These are phyloP conservation scores for Alauda arvensis DNA, from an alignment of 2,797 vertebrate genomes.

Conservation along the genomic window DNA sequence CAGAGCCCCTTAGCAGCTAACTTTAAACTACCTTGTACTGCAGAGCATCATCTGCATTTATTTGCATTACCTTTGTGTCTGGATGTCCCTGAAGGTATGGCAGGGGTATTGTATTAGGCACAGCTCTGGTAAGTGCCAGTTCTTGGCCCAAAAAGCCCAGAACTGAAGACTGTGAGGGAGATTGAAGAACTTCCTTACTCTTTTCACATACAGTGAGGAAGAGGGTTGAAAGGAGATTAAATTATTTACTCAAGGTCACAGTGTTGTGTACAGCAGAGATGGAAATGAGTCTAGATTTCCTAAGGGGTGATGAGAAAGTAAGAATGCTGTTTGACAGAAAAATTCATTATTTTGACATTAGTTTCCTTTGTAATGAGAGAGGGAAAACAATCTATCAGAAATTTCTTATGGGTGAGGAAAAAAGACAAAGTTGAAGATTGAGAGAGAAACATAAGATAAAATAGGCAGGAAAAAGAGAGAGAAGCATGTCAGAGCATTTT, in stretches of 20 bases:
- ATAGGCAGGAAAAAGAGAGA: neutral
- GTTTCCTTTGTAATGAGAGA: neutral
- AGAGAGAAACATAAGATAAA: neutral
- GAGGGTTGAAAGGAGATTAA: neutral
- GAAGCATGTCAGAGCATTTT: neutral
- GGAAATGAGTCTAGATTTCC: neutral
- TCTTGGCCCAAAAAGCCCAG: neutral
- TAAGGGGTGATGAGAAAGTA: neutral
- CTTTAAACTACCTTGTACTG: neutral
- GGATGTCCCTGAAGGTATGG: neutral
- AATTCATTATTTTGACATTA: neutral
- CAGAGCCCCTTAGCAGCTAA: neutral
- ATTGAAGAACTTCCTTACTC: neutral
- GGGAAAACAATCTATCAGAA: neutral
- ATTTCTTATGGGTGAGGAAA: neutral
- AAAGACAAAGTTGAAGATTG: neutral
- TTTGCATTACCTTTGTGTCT: neutral
- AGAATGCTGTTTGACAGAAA: neutral
- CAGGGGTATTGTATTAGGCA: neutral
- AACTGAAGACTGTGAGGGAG: neutral
- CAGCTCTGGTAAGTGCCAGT: neutral
- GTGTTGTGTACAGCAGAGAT: neutral
- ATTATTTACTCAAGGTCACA: conserved; percentile 17
- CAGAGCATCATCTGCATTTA: neutral
- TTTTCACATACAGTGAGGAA: neutral